Evolutionary conservation across 2,888 invertebrate species (phyloP).

Genomic region (Rotaria magnacalcarata): DNA sequence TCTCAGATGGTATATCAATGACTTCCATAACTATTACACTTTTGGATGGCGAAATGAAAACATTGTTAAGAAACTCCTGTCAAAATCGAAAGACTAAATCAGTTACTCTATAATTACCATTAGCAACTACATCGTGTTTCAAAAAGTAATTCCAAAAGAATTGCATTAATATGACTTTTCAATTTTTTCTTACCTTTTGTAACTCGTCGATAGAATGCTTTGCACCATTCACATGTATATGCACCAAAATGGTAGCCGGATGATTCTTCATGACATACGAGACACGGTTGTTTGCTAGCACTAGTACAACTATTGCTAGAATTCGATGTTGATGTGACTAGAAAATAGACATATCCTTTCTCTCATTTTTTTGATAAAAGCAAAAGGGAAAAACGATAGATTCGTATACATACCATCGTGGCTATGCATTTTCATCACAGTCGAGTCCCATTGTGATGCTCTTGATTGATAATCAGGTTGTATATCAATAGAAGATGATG

Average conservation of each 20-base stretch:
- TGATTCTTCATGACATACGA: constrained; percentile 12
- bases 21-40: too few relatives aligned
- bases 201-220: constrained; percentile 31
- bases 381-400: background rate
- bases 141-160: too few relatives aligned
- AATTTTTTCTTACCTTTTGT: background rate
- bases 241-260: constrained; percentile 31
- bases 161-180: too few relatives aligned
- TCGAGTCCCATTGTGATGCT: background rate
- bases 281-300: constrained; percentile 34
- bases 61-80: too few relatives aligned
- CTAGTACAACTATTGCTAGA: constrained; percentile 26
- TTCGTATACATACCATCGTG: constrained; percentile 11
- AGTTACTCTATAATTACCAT: too few relatives aligned
- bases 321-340: constrained; percentile 21
- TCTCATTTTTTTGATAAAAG: background rate
- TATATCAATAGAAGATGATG: background rate
- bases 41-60: too few relatives aligned
- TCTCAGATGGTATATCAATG: too few relatives aligned
- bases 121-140: too few relatives aligned
- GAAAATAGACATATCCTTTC: constrained; percentile 12
- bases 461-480: constrained; percentile 16
- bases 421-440: background rate
- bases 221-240: constrained; percentile 21
- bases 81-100: too few relatives aligned